These are phyloP conservation scores for Nicator chloris DNA, from an alignment of 2,113 vertebrate species.

Conservation along the genomic window DNA sequence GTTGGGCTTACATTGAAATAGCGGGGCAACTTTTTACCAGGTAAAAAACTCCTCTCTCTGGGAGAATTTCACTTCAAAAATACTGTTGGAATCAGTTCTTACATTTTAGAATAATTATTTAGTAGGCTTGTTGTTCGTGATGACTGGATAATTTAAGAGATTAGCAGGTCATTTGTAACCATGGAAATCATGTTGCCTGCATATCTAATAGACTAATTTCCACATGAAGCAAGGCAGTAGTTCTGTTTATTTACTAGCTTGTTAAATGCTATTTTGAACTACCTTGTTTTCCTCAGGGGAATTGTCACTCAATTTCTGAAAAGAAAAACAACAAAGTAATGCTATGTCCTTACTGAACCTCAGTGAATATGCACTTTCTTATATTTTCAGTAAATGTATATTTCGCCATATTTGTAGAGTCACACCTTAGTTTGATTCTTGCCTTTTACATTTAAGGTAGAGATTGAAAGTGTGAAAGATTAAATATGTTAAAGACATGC, in stretches of 20 bases:
- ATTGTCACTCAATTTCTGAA: conserved; percentile 38
- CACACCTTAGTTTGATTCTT: neutral
- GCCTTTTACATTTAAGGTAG: neutral
- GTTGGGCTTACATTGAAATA: neutral
- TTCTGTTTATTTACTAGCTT: conserved; percentile 63
- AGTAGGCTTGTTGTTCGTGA: conserved; percentile 47
- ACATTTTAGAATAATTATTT: conserved; percentile 50
- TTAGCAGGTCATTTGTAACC: conserved; percentile 72
- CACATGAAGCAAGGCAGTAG: conserved; percentile 47
- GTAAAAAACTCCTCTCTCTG: neutral
- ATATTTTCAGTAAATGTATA: neutral
- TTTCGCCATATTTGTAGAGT: neutral
- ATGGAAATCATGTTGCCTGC: conserved; percentile 66
- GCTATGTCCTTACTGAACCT: neutral
- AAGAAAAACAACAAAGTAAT: neutral
- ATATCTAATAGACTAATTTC: conserved; percentile 69
- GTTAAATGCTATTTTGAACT: conserved; percentile 64
- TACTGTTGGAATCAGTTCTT: neutral
- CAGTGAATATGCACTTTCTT: neutral
- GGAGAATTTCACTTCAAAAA: conserved; percentile 8
- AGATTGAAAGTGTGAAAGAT: neutral
- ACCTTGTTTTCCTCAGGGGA: conserved; percentile 48
- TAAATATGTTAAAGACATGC: neutral
- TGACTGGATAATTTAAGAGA: conserved; percentile 68
- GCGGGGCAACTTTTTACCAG: neutral